Base-by-base conservation (phyloP, 2,113 vertebrate genomes). In the Columbina picui region DNA sequence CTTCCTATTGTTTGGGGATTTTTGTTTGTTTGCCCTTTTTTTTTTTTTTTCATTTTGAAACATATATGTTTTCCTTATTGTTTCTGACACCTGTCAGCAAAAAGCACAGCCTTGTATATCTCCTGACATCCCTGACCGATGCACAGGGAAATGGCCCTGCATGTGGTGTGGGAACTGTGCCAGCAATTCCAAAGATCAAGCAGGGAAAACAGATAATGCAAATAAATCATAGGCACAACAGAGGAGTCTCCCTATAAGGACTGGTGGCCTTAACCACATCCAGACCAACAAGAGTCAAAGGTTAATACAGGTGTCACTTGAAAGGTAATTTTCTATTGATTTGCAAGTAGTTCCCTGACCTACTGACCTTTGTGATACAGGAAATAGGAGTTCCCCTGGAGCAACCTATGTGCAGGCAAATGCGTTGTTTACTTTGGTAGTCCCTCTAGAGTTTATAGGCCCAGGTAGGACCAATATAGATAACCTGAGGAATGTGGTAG, bases 261-360 rank as follows among this genome's bases (percentile, higher is more conserved):
- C 53, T 22, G 29, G 16, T 60, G 90, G 80, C 92, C 53, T 93
- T 92, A 78, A 90, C 88, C 85, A 93, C 90, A 71, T 86, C 53
- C 76, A 92, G 64, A 76, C 69, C 80, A 89, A 94, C 18, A 87
- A 64, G 76, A 90, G 88, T 79, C 86, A 96, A 97, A 96, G 94
- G 96, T 94, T 95, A 96, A 86, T 56, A 56, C 88, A 92, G 86
- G 94, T 96, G 96, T 92, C 93, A 94, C 76, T 82, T 89, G 93
- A 92, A 96, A 94, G 88, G 92, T 93, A 92, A 87, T 96, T 93
- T 92, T 94, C 76, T 70, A 90, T 96, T 96, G 96, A 96, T 96
- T 94, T 94, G 93, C 89, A 89, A 38, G 86, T 64, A 84, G 52
- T 88, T 95, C 94, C 92, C 88, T 96, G 96, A 94, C 94, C 94